A percentile compares a stretch with the other conserved stretches of the same genome.
phyloP scores from a whole-genome alignment of 1,140 invertebrate genomes.

The Adelges cooleyi region DNA sequence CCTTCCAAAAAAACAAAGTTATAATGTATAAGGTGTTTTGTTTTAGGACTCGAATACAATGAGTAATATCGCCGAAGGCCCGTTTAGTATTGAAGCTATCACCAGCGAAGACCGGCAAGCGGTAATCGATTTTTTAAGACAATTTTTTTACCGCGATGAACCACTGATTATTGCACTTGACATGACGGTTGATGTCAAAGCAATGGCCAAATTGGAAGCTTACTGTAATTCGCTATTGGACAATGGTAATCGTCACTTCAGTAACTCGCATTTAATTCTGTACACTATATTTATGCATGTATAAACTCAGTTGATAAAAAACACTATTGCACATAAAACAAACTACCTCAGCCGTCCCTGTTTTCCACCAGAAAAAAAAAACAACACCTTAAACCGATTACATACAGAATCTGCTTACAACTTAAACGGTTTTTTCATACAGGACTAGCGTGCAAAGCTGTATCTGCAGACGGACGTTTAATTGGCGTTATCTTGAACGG shows the following conservation, averaged over 20 bases:
- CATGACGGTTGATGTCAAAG: constrained; percentile 48
- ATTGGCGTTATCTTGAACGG: constrained; percentile 47
- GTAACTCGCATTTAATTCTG: no score
- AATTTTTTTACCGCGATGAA: constrained; percentile 59
- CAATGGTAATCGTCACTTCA: no score
- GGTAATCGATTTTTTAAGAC: constrained; percentile 46
- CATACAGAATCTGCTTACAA: no score
- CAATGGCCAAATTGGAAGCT: constrained; percentile 50
- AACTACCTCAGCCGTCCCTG: no score
- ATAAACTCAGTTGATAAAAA: no score
- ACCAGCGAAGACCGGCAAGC: constrained; percentile 40
- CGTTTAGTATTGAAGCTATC: constrained; percentile 33
- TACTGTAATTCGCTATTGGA: constrained; percentile 47
- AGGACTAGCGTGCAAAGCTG: constrained; percentile 50
- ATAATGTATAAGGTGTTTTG: no score
- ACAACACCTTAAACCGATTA: no score
- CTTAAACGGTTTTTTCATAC: neutral
- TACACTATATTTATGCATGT: no score
- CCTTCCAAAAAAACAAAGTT: no score
- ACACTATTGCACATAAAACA: no score
- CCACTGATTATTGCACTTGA: constrained; percentile 53
- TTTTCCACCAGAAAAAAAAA: no score
- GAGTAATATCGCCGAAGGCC: neutral
- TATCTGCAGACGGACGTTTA: constrained; percentile 46
- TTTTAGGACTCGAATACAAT: no score